Evolutionary conservation across 2,888 invertebrate genomes (phyloP).

Genomic region (Craniophora ligustri): DNA sequence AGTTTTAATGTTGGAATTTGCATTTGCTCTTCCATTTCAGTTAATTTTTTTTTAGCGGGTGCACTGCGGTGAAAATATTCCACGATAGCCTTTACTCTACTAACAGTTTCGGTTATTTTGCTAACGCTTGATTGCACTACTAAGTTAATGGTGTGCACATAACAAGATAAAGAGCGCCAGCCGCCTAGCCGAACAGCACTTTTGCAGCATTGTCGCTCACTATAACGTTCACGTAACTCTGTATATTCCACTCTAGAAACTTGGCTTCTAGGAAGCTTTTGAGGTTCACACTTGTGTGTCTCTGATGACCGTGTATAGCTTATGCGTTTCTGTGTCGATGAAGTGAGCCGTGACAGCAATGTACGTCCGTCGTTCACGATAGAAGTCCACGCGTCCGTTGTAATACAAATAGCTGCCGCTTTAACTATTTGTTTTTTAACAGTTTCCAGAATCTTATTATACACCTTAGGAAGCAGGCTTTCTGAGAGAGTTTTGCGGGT

Average conservation of each 20-base stretch:
- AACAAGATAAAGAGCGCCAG: slow-evolving; percentile 25
- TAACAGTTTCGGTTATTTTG: slow-evolving; percentile 18
- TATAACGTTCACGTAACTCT: background rate
- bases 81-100: slow-evolving; percentile 11
- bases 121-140: slow-evolving; percentile 9
- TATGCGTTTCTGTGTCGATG: slow-evolving; percentile 11
- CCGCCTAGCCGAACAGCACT: no score
- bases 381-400: no score
- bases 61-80: slow-evolving; percentile 43
- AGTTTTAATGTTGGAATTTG: no score
- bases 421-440: slow-evolving; percentile 6
- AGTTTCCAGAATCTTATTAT: background rate
- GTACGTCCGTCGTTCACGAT: no score
- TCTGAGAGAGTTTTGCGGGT: slow-evolving; percentile 2
- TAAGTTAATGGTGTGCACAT: slow-evolving; percentile 18
- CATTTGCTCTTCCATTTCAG: no score
- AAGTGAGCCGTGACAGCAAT: slow-evolving; percentile 19
- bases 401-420: slow-evolving; percentile 23
- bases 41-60: slow-evolving; percentile 28
- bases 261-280: slow-evolving; percentile 8
- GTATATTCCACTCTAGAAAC: slow-evolving; percentile 14
- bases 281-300: slow-evolving; percentile 13
- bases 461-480: background rate
- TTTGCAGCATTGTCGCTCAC: no score
- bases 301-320: slow-evolving; percentile 21